Evolutionary conservation across 2,888 invertebrate species (phyloP).

Genomic region (Holacanthella duospinosa): DNA sequence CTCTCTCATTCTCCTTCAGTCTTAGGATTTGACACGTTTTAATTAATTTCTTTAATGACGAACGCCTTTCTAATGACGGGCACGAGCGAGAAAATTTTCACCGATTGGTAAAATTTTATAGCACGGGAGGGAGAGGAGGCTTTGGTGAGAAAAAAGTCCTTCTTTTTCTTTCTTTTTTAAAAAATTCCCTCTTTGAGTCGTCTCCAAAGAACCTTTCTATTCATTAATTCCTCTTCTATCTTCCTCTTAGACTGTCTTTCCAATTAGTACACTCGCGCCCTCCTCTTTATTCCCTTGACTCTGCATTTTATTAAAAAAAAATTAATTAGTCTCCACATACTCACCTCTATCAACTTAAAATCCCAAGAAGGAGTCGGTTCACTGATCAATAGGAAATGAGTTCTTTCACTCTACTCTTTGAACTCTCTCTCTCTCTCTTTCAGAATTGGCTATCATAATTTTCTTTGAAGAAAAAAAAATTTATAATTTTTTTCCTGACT

Average conservation of each 20-base stretch:
- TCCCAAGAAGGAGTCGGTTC: not conserved
- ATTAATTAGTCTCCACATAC: slow-evolving; percentile 26
- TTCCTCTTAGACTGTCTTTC: slow-evolving; percentile 21
- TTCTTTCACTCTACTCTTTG: not conserved
- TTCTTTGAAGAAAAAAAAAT: too few species aligned
- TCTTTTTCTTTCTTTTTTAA: slow-evolving; percentile 2
- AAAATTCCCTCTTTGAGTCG: not conserved
- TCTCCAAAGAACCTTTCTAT: slow-evolving; percentile 18
- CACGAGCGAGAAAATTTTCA: slow-evolving; percentile 30
- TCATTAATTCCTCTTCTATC: slow-evolving; percentile 30
- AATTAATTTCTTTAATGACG: slow-evolving; percentile 33
- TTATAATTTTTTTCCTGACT: too few species aligned
- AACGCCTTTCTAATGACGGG: slow-evolving; percentile 31
- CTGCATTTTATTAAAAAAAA: slow-evolving; percentile 28
- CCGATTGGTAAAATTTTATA: slow-evolving; percentile 27
- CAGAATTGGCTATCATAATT: too few species aligned
- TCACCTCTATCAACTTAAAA: slow-evolving; percentile 12
- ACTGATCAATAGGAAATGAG: slow-evolving; percentile 1
- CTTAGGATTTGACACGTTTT: slow-evolving; percentile 32
- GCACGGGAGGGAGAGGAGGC: slow-evolving; percentile 13
- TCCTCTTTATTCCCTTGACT: slow-evolving; percentile 12
- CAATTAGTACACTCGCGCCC: slow-evolving; percentile 21
- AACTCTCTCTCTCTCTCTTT: not conserved
- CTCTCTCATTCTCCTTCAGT: slow-evolving; percentile 26
- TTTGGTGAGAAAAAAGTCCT: slow-evolving; percentile 15